Percentiles rank a stretch among this genome's conserved stretches.
phyloP scores from a whole-genome alignment of 2,888 invertebrate genomes.

The Gymnocheta viridis region DNA sequence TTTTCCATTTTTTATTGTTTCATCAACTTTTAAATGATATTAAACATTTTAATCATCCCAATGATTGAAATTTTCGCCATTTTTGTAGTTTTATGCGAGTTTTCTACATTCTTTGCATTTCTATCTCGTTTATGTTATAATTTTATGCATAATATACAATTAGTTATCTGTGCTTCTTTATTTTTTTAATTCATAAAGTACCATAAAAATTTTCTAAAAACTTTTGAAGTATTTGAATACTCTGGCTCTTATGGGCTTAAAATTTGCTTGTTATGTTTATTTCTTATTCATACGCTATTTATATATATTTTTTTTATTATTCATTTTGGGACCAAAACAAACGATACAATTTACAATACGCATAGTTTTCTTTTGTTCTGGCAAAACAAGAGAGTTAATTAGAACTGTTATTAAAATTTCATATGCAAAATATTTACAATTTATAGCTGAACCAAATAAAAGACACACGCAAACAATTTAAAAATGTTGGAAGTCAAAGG shows the following conservation, averaged over 20 bases:
- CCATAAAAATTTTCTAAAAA: no score
- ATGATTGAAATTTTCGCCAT: no score
- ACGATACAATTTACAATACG: constrained; percentile 51
- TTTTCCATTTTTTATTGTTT: no score
- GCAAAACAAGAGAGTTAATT: constrained; percentile 66
- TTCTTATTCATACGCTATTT: neutral
- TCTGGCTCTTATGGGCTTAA: neutral
- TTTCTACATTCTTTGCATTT: no score
- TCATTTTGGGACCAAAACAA: neutral
- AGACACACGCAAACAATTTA: constrained; percentile 20
- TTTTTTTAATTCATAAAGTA: no score
- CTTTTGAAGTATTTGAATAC: neutral
- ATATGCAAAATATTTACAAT: constrained; percentile 69
- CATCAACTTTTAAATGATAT: no score
- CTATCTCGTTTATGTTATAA: no score
- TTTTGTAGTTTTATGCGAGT: no score
- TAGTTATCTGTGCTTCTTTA: no score
- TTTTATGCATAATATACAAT: no score
- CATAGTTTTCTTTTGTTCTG: constrained; percentile 58
- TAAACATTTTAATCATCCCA: no score
- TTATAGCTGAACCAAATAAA: constrained; percentile 30
- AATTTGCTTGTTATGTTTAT: neutral
- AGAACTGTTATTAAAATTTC: constrained; percentile 65
- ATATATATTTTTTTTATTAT: neutral
- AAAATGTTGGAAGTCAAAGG: constrained; percentile 28